These are phyloP conservation scores for Pheosia gnoma DNA, from an alignment of 2,888 invertebrate species.

Conservation along the genomic window DNA sequence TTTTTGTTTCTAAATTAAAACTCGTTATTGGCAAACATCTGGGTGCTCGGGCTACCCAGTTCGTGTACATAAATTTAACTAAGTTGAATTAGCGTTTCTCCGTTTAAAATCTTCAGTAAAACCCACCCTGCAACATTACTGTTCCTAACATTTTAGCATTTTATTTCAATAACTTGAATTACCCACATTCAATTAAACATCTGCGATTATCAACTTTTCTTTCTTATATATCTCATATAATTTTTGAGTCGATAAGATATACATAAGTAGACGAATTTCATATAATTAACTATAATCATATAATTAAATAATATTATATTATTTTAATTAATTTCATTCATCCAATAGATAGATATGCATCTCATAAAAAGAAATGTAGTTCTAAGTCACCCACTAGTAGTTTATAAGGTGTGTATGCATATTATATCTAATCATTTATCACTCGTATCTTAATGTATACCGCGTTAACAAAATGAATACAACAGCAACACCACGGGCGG, in stretches of 20 bases:
- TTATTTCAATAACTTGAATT: constrained; percentile 9
- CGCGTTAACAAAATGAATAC: not conserved
- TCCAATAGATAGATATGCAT: too few species aligned
- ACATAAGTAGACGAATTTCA: too few species aligned
- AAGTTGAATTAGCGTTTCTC: constrained; percentile 64
- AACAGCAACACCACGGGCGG: not conserved
- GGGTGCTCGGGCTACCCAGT: constrained; percentile 54
- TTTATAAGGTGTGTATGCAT: not conserved
- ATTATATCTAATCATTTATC: constrained; percentile 4
- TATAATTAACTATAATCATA: too few species aligned
- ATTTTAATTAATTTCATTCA: too few species aligned
- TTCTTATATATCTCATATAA: too few species aligned
- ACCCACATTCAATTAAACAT: too few species aligned
- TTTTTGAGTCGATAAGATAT: too few species aligned
- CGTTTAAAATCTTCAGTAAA: constrained; percentile 57
- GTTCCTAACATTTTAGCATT: constrained; percentile 5
- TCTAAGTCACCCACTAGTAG: not conserved
- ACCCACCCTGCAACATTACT: constrained; percentile 36
- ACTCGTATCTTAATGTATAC: not conserved
- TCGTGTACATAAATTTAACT: constrained; percentile 68
- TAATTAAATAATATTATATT: too few species aligned
- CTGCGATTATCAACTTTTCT: not conserved
- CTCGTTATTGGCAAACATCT: constrained; percentile 75
- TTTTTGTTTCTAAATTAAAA: constrained; percentile 39
- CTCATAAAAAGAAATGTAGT: not conserved